Evolutionary conservation across 2,888 invertebrate genomes (phyloP).

Genomic region (Lepidochrysops patricia): DNA sequence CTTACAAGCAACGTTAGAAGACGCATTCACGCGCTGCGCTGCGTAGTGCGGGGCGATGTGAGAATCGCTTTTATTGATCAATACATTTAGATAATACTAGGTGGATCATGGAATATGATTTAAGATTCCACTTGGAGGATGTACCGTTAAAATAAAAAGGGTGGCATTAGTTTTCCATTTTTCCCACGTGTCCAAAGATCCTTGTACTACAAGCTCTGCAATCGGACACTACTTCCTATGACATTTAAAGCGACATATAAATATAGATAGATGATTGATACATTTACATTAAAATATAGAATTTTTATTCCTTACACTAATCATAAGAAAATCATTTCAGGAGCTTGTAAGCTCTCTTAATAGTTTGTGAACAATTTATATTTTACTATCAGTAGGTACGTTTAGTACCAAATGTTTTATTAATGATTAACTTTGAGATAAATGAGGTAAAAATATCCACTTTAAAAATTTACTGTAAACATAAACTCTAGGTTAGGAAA

Average conservation of each 20-base stretch:
- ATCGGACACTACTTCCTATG: constrained; percentile 25
- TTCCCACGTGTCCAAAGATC: too few relatives aligned
- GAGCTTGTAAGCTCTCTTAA: constrained; percentile 30
- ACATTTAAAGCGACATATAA: constrained; percentile 70
- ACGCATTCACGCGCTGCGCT: too few relatives aligned
- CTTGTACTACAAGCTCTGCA: constrained; percentile 34
- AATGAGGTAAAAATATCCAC: neutral
- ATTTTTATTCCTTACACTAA: constrained; percentile 58
- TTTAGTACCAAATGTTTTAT: neutral
- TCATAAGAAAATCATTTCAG: constrained; percentile 66
- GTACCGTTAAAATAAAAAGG: too few relatives aligned
- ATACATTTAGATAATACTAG: too few relatives aligned
- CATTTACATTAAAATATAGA: constrained; percentile 60
- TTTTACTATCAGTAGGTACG: neutral
- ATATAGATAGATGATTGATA: constrained; percentile 51
- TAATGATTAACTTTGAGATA: constrained; percentile 4
- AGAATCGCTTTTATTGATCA: too few relatives aligned
- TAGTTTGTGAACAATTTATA: constrained; percentile 33
- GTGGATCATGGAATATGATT: too few relatives aligned
- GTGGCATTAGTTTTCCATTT: too few relatives aligned
- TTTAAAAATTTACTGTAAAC: neutral
- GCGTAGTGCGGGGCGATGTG: too few relatives aligned
- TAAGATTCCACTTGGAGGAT: too few relatives aligned
- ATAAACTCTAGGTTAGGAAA: neutral
- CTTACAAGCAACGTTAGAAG: too few relatives aligned